Base-by-base conservation (phyloP, 2,797 vertebrate species). In the Fistularia tabacaria region DNA sequence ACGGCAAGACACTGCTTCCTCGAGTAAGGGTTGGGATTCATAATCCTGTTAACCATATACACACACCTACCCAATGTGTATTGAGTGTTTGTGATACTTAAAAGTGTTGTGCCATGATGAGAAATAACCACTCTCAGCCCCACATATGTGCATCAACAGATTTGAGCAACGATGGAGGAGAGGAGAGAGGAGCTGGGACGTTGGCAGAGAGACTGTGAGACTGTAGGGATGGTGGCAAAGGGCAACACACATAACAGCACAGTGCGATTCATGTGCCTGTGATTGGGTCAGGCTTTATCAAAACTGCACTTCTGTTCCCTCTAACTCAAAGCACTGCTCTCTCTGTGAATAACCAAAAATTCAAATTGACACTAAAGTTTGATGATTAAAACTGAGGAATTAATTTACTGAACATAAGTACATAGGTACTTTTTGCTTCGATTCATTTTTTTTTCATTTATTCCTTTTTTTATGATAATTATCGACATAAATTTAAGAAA, bases 41-140 rank as follows among this genome's bases (percentile, higher is more conserved):
- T 82, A 88, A 88, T 47, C 84, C 15, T 36, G 36, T 38, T 10
- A 40, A 83, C 79, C 84, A 86, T 82, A 80, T 68, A 75, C 87
- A 83, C 87, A 83, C 87, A 86, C 89, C 89, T 85, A 66, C 87
- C 85, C 89, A 79, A 83, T 75, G 74, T 52, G 83, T 86, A 89
- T 86, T 91, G 91, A 94, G 79, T 69, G 70, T 85, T 88, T 86
- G 87, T 90, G 93, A 92, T 91, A 93, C 86, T 86, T 87, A 87
- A 91, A 94, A 87, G 85, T 90, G 85, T 77, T 72, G 74, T 54
- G 76, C 82, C 73, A 72, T 79, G 83, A 85, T 91, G 92, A 93
- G 90, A 91, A 91, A 94, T 90, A 92, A 90, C 87, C 87, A 68
- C 87, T 91, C 91, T 92, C 93, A 90, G 85, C 81, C 84, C 84